These are phyloP conservation scores for Danio aesculapii DNA, from an alignment of 2,797 vertebrate genomes.

Conservation along the genomic window DNA sequence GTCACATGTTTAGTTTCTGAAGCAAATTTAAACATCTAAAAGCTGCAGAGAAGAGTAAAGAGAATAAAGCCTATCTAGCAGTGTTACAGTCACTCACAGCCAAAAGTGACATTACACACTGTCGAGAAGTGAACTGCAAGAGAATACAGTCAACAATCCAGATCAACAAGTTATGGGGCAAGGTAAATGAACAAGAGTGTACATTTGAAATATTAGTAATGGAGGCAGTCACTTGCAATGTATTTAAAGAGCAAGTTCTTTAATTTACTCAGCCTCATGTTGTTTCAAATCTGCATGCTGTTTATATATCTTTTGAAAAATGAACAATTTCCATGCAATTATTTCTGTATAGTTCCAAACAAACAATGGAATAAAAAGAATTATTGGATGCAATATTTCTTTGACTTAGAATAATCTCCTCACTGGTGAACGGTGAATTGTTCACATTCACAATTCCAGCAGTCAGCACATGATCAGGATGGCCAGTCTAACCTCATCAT, in stretches of 20 bases:
- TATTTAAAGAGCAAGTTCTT: not conserved
- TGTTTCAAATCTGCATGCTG: not conserved
- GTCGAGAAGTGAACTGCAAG: not conserved
- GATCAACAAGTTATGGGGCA: not conserved
- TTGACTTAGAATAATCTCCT: not conserved
- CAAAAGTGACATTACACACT: conserved; percentile 7
- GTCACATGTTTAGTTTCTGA: conserved; percentile 64
- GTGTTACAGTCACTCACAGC: conserved; percentile 69
- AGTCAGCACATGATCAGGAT: conserved; percentile 79
- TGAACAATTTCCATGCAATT: not conserved
- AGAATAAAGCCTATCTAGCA: conserved; percentile 75
- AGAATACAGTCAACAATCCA: not conserved
- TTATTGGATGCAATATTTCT: not conserved
- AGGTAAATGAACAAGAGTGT: not conserved
- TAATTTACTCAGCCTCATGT: too few species aligned
- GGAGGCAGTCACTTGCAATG: not conserved
- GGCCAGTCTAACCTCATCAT: conserved; percentile 67
- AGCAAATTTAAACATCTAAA: conserved; percentile 74
- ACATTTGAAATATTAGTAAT: not conserved
- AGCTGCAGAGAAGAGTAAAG: conserved; percentile 76
- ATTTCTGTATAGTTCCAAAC: not conserved
- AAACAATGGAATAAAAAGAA: not conserved
- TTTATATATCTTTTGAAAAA: not conserved
- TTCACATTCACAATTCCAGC: conserved; percentile 87
- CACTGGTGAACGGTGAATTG: not conserved